Evolutionary conservation across 2,888 invertebrate species (phyloP).

Genomic region (Sericinus montela): DNA sequence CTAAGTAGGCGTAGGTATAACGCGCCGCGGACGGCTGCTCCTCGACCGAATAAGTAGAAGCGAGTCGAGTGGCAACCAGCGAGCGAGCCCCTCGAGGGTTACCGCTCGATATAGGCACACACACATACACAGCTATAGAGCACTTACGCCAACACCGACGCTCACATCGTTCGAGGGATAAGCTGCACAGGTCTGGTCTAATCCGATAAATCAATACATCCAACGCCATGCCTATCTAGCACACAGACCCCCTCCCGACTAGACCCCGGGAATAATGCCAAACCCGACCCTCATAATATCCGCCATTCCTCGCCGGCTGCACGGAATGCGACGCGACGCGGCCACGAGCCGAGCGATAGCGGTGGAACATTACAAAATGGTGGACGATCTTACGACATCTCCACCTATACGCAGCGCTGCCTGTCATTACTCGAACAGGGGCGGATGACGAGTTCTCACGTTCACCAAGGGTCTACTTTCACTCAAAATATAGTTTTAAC

Average conservation of each 20-base stretch:
- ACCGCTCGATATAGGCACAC: conserved; percentile 77
- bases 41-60: conserved; percentile 76
- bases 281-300: conserved; percentile 68
- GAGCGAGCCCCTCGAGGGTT: conserved; percentile 73
- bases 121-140: conserved; percentile 44
- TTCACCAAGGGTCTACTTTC: conserved; percentile 75
- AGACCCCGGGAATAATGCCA: conserved; percentile 71
- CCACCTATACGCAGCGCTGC: conserved; percentile 72
- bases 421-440: conserved; percentile 73
- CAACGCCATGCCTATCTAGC: conserved; percentile 57
- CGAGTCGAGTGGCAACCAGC: conserved; percentile 75
- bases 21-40: conserved; percentile 64
- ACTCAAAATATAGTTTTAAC: conserved; percentile 61
- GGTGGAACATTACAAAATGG: conserved; percentile 78
- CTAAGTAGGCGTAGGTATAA: conserved; percentile 75
- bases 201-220: conserved; percentile 76
- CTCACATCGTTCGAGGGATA: conserved; percentile 63
- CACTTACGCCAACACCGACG: conserved; percentile 73
- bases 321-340: conserved; percentile 74
- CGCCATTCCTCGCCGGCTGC: conserved; percentile 70
- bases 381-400: conserved; percentile 81
- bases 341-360: conserved; percentile 73
- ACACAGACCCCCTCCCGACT: conserved; percentile 64
- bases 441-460: conserved; percentile 77
- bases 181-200: conserved; percentile 72